phyloP scores from a whole-genome alignment of 1,140 invertebrate species.

The Drosophila pandora region DNA sequence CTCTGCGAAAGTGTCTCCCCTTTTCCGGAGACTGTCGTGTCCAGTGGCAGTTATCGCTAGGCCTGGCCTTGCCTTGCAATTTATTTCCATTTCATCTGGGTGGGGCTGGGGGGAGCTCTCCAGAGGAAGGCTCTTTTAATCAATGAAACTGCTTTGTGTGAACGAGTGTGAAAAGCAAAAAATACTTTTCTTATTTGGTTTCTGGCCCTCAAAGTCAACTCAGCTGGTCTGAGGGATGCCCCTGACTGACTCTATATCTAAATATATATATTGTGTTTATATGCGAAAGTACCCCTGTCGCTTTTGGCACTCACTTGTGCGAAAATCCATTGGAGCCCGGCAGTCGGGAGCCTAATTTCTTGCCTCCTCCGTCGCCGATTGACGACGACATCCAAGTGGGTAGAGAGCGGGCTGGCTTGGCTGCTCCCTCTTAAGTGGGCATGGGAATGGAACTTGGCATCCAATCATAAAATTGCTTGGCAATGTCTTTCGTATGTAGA shows the following conservation, averaged over 20 bases:
- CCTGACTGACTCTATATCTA: conserved; percentile 53
- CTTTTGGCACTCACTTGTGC: conserved; percentile 80
- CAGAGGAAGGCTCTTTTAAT: conserved; percentile 47
- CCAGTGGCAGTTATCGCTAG: conserved; percentile 71
- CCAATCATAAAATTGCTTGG: conserved; percentile 76
- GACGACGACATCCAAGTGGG: conserved; percentile 19
- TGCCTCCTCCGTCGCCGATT: conserved; percentile 52
- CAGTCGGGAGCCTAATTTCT: conserved; percentile 80
- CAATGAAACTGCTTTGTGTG: conserved; percentile 74
- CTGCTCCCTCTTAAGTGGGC: conserved; percentile 36
- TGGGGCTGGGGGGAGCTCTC: conserved; percentile 1
- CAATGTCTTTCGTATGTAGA: conserved; percentile 67
- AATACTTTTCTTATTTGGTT: conserved; percentile 53
- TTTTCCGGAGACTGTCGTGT: conserved; percentile 56
- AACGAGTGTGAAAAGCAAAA: conserved; percentile 23
- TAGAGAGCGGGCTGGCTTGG: conserved; percentile 2
- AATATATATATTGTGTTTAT: conserved; percentile 14
- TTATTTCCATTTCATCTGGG: conserved; percentile 42
- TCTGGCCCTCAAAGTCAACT: conserved; percentile 55
- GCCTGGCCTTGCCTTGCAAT: conserved; percentile 67
- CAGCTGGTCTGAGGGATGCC: conserved; percentile 30
- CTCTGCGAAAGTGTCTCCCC: conserved; percentile 9
- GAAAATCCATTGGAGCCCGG: conserved; percentile 80
- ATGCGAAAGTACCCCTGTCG: conserved; percentile 52
- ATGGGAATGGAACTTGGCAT: conserved; percentile 59